Evolutionary conservation across 2,797 vertebrate genomes (phyloP).

Genomic region (Pseudocheirus occidentalis): DNA sequence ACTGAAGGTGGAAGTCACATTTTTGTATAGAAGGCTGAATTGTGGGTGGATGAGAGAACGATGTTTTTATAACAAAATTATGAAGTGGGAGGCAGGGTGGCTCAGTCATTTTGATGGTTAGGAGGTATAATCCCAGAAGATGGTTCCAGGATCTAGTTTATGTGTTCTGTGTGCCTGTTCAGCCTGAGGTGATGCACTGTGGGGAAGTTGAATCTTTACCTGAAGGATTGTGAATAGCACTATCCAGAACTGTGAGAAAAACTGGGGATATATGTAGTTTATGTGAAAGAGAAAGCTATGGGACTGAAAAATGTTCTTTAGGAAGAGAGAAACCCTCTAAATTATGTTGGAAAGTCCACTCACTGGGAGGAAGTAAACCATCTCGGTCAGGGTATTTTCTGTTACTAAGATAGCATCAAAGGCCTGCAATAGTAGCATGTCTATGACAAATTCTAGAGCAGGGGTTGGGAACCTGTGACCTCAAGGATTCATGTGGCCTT

Average conservation of each 20-base stretch:
- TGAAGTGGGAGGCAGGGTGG: background rate
- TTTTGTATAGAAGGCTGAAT: background rate
- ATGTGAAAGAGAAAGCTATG: background rate
- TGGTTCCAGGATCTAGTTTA: background rate
- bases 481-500: too few relatives aligned
- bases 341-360: background rate
- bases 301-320: background rate
- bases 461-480: too few relatives aligned
- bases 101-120: background rate
- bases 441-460: background rate
- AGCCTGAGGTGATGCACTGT: background rate
- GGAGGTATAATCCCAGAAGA: background rate
- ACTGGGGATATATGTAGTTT: background rate
- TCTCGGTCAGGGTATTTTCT: background rate
- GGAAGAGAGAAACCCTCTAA: background rate
- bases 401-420: background rate
- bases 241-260: background rate
- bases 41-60: background rate
- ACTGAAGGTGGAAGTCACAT: background rate
- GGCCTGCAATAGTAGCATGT: background rate
- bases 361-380: background rate
- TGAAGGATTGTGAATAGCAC: background rate
- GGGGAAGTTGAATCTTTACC: background rate
- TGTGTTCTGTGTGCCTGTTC: background rate
- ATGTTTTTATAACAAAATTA: background rate